These are phyloP conservation scores for Takifugu ocellatus DNA, from an alignment of 2,797 vertebrate species.

Conservation along the genomic window DNA sequence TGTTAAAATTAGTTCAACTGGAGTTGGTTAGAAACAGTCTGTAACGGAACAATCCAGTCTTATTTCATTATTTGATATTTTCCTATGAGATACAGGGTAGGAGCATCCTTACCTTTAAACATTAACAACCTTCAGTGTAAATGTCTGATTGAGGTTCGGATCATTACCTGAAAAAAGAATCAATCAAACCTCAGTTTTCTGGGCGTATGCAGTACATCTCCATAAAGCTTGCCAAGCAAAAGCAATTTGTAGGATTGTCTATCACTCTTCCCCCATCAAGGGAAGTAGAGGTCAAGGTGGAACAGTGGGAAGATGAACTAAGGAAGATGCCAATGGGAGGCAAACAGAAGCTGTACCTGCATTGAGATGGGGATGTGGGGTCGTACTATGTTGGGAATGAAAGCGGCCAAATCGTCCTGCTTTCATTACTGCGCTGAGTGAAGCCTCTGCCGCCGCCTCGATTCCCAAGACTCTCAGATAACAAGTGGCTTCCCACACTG, in stretches of 20 bases:
- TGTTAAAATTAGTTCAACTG: too few species aligned
- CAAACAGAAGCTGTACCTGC: conserved; percentile 54
- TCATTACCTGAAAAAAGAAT: conserved; percentile 5
- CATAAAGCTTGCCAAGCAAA: conserved; percentile 26
- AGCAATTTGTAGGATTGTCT: conserved; percentile 13
- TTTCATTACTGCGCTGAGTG: conserved; percentile 98
- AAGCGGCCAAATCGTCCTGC: conserved; percentile 90
- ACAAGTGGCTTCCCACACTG: conserved; percentile 84
- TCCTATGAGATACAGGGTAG: too few species aligned
- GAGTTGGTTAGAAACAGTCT: too few species aligned
- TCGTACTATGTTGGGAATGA: conserved; percentile 80
- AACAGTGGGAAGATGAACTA: conserved; percentile 19
- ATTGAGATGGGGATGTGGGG: conserved; percentile 62
- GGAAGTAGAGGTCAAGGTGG: conserved; percentile 33
- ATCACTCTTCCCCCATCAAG: conserved; percentile 7
- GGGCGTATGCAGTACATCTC: conserved; percentile 3
- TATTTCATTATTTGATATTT: too few species aligned
- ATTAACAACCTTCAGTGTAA: too few species aligned
- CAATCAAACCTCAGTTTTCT: neutral
- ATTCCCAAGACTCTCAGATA: conserved; percentile 99
- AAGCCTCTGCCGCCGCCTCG: conserved; percentile 85
- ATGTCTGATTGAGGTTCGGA: too few species aligned
- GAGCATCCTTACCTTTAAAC: too few species aligned
- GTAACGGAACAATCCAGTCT: too few species aligned
- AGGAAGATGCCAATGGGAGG: conserved; percentile 34